Base-by-base conservation (phyloP, 2,888 invertebrate species). In the Nomada ruficornis region DNA sequence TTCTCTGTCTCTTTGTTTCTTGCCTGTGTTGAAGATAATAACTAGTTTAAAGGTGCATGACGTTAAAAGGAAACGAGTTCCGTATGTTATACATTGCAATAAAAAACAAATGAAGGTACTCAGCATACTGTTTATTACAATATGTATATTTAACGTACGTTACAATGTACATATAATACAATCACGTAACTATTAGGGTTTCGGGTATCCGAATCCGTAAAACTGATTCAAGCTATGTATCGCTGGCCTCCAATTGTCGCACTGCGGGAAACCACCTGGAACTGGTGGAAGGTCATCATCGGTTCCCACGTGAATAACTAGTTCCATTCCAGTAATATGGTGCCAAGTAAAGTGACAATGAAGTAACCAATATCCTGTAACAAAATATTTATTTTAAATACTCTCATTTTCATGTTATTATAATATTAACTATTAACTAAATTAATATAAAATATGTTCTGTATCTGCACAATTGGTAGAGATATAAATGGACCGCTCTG, bases 331-430 rank as follows among this genome's bases (percentile, higher is more conserved):
- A 20, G 88, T 82, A 2, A 77, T 18, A 4, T 89, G 80, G 55
- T 93, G 93, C 69, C 82, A 90, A n/a, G 81, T 44, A 18, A 91
- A 91, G 69, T 93, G 93, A 62, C 93, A 93, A 77, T 93, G 93
- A 44, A 90, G 83, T 2, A 93, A 52, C 93, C 93, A 93, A 76
- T 86, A 91, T 7, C 93, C 93, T 93, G 54, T 47, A 83, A 83
- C 1, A 68, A 44, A 47, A 55, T n/a, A 15, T 36, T n/a, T 54
- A 10, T 54, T 54, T 20, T 7, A 54, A 20, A 54, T 20, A 10
- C 20, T n/a, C 20, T 9, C 11, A 54, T 2, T 54, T 20, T 20
- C 10, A 7, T 54, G 54, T 11, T 36, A 18, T 10, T 20, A 3
- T n/a, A 54, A 54, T 54, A 7, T 54, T 20, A 54, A 54, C 11